A percentile compares a stretch with the other conserved stretches of the same genome.
Evolutionary conservation across 2,888 invertebrate species (phyloP).

Genomic region (Dicycla oo): DNA sequence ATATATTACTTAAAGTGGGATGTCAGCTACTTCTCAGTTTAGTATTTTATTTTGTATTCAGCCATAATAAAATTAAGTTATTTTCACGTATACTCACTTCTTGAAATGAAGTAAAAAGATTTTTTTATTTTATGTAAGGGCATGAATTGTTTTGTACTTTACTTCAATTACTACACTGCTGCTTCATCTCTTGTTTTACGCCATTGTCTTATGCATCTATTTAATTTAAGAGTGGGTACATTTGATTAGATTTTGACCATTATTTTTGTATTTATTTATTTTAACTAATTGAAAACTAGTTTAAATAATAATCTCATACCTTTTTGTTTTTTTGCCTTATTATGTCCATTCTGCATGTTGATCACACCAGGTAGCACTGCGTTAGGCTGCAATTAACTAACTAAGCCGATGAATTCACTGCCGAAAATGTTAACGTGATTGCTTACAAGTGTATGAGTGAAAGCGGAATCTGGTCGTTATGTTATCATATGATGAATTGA

Average conservation of each 20-base stretch:
- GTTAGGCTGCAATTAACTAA: constrained; percentile 69
- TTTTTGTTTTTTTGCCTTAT: constrained; percentile 29
- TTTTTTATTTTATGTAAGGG: too few species aligned
- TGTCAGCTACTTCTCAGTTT: background rate
- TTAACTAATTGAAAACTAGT: background rate
- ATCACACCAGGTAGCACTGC: constrained; percentile 48
- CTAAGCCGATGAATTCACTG: constrained; percentile 69
- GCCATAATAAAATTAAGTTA: background rate
- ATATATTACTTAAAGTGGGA: background rate
- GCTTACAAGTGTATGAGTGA: constrained; percentile 33
- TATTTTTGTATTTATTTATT: background rate
- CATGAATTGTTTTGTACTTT: too few species aligned
- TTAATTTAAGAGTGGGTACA: background rate
- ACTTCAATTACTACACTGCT: too few species aligned
- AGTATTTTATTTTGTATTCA: background rate
- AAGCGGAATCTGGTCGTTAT: constrained; percentile 20
- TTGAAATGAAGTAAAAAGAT: background rate
- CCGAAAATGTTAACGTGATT: constrained; percentile 60
- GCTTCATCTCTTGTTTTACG: background rate
- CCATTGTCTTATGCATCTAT: background rate
- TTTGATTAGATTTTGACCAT: fast-evolving
- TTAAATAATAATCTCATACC: constrained; percentile 17
- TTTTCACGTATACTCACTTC: background rate
- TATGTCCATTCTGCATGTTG: constrained; percentile 22
- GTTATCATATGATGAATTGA: background rate